Conservation (phyloP, 1,140 invertebrate genomes). For the Odontomachus brunneus region DNA sequence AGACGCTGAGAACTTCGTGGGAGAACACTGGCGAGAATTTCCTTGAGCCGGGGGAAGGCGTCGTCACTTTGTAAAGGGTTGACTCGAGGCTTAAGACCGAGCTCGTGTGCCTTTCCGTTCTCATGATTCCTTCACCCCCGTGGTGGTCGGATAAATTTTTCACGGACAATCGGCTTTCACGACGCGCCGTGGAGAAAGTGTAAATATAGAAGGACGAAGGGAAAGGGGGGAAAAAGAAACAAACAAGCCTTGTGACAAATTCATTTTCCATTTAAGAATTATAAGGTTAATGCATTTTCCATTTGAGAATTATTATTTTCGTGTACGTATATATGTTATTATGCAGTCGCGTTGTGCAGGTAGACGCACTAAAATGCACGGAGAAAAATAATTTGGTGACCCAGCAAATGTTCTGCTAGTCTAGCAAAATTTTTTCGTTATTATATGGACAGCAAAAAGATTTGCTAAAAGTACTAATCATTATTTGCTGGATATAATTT, state of each 20-base stretch:
- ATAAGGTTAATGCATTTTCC: neutral
- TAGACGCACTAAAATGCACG: too few species aligned
- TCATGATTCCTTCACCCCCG: slow-evolving; percentile 45
- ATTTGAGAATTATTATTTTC: slow-evolving; percentile 21
- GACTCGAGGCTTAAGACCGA: slow-evolving; percentile 63
- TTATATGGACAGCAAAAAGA: too few species aligned
- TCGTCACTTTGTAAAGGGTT: slow-evolving; percentile 30
- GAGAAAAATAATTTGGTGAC: too few species aligned
- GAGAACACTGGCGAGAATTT: slow-evolving; percentile 6
- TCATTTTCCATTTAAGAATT: slow-evolving; percentile 5
- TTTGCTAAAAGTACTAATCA: too few species aligned
- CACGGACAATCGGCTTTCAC: neutral
- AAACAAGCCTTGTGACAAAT: neutral
- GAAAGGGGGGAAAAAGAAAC: neutral
- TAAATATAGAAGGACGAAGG: neutral
- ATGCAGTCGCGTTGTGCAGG: too few species aligned
- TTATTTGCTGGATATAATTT: too few species aligned
- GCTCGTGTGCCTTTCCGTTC: slow-evolving; percentile 27
- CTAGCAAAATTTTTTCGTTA: too few species aligned
- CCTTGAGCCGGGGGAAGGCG: neutral
- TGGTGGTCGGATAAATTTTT: slow-evolving; percentile 18
- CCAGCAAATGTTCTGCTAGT: too few species aligned
- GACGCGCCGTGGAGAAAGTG: neutral
- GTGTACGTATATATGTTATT: too few species aligned
- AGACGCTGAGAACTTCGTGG: neutral